Evolutionary conservation across 1,140 invertebrate genomes (phyloP).

Genomic region (Procambarus clarkii): DNA sequence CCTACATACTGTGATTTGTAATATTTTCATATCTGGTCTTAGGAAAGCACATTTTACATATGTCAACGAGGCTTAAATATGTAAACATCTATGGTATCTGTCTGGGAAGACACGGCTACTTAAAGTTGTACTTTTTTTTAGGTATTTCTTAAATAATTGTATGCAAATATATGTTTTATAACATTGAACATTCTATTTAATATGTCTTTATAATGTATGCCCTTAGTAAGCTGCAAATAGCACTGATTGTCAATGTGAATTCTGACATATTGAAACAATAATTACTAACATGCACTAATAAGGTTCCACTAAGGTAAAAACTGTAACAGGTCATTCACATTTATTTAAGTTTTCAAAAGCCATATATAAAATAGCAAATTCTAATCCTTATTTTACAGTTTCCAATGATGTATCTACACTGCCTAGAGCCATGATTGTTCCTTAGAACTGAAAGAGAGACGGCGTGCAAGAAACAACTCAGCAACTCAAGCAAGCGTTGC

Average conservation of each 20-base stretch:
- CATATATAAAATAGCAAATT: constrained; percentile 71
- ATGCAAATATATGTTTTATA: background rate
- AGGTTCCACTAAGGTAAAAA: constrained; percentile 54
- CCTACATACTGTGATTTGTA: background rate
- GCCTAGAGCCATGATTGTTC: constrained; percentile 65
- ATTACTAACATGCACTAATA: constrained; percentile 24
- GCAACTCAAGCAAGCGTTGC: constrained; percentile 63
- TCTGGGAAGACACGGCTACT: background rate
- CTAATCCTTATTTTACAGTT: constrained; percentile 64
- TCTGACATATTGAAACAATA: background rate
- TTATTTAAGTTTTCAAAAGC: constrained; percentile 68
- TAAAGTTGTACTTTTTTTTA: background rate
- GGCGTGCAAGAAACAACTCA: constrained; percentile 65
- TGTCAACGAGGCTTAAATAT: no score
- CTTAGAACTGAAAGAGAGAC: constrained; percentile 26
- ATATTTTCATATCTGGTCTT: background rate
- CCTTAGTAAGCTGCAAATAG: constrained; percentile 12
- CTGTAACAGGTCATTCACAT: constrained; percentile 65
- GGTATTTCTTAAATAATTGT: background rate
- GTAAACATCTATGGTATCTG: no score
- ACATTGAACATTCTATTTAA: background rate
- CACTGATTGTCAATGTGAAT: background rate
- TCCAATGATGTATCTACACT: constrained; percentile 64
- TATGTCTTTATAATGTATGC: background rate
- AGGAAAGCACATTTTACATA: background rate